These are phyloP conservation scores for Cyrtonyx montezumae DNA, from an alignment of 2,113 vertebrate species.

Conservation along the genomic window DNA sequence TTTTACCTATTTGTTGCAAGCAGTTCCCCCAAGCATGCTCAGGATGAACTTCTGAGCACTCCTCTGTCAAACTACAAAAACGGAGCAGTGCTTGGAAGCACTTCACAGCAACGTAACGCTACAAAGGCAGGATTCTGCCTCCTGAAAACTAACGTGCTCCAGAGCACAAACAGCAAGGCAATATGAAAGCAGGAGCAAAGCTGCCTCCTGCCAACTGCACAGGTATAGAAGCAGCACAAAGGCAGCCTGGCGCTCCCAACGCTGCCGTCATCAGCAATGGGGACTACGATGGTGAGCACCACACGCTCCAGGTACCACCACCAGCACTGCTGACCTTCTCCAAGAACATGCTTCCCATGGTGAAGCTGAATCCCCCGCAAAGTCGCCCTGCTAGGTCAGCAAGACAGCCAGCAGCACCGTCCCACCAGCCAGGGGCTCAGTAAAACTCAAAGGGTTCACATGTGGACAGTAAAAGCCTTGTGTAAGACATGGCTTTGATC, in stretches of 20 bases:
- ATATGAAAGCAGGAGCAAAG: not conserved
- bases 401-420: not conserved
- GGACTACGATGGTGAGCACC: not conserved
- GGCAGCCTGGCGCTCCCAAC: not conserved
- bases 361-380: not conserved
- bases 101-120: accelerated
- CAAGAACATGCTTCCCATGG: not conserved
- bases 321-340: not conserved
- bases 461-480: conserved; percentile 50
- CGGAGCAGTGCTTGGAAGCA: not conserved
- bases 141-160: accelerated
- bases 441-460: conserved; percentile 2
- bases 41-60: not conserved
- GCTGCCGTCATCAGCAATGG: accelerated
- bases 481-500: conserved; percentile 61
- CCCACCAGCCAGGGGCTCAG: not conserved
- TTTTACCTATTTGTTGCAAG: not conserved
- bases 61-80: not conserved
- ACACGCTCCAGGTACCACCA: not conserved
- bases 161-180: accelerated
- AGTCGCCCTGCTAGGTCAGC: not conserved
- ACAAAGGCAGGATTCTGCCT: not conserved
- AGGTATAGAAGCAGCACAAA: not conserved
- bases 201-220: not conserved
- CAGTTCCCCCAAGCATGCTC: not conserved